phyloP scores from a whole-genome alignment of 2,113 vertebrate species.

The Romanogobio albipinnatus region DNA sequence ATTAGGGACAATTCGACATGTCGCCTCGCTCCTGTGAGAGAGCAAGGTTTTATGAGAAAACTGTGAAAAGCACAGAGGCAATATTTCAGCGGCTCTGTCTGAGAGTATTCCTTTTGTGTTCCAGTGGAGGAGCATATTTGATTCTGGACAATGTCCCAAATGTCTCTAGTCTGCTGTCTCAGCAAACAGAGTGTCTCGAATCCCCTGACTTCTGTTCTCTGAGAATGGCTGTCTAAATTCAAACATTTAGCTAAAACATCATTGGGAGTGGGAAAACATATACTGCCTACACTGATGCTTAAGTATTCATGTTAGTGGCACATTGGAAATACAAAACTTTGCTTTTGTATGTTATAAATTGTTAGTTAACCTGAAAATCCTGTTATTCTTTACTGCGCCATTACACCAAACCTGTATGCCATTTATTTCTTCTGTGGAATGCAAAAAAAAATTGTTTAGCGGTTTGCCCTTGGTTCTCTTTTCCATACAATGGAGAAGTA shows the following conservation, averaged over 20 bases:
- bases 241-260: constrained; percentile 15
- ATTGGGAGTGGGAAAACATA: background rate
- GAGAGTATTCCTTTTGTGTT: background rate
- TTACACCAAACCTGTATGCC: background rate
- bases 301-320: background rate
- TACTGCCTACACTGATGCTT: background rate
- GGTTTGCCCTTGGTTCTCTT: background rate
- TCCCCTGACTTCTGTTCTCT: constrained; percentile 1
- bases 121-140: background rate
- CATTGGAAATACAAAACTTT: background rate
- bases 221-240: background rate
- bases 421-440: background rate
- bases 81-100: background rate
- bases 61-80: background rate
- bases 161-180: constrained; percentile 5
- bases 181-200: constrained; percentile 6
- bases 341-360: too few relatives aligned
- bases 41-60: background rate
- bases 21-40: background rate
- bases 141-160: constrained; percentile 24
- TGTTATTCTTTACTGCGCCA: background rate
- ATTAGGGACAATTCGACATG: background rate
- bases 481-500: background rate
- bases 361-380: background rate
- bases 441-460: background rate